Conservation (phyloP, 2,797 vertebrate genomes). For the Cephalopachus bancanus region DNA sequence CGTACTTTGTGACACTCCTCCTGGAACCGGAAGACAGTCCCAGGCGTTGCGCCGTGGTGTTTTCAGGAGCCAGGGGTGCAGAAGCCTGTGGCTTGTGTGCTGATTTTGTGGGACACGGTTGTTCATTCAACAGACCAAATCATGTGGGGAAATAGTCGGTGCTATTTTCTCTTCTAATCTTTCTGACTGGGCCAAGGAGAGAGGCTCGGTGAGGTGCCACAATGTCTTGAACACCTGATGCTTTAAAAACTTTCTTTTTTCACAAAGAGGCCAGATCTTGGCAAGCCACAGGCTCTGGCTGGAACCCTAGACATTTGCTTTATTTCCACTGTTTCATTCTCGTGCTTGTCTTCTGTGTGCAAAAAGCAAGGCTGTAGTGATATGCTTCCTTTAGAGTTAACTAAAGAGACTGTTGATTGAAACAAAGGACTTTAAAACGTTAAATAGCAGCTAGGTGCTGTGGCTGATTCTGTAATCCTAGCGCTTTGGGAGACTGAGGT, state of each 20-base stretch:
- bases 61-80: accelerated
- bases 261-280: not conserved
- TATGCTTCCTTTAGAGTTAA: not conserved
- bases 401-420: not conserved
- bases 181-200: not conserved
- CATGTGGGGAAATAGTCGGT: not conserved
- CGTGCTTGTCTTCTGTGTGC: not conserved
- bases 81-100: not conserved
- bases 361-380: accelerated
- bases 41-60: not conserved
- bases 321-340: accelerated
- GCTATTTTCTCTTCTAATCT: not conserved
- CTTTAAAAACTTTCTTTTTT: not conserved
- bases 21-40: not conserved
- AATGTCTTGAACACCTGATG: not conserved
- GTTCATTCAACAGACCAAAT: not conserved
- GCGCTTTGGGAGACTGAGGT: too few relatives aligned
- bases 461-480: too few relatives aligned
- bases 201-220: not conserved
- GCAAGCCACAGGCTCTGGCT: not conserved
- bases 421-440: not conserved
- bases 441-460: not conserved
- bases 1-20: not conserved
- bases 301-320: not conserved
- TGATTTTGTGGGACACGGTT: accelerated